Percentiles rank a stretch among this genome's conserved stretches.
phyloP scores from a whole-genome alignment of 2,888 invertebrate genomes.

The Rhagophthalmus giganteus region DNA sequence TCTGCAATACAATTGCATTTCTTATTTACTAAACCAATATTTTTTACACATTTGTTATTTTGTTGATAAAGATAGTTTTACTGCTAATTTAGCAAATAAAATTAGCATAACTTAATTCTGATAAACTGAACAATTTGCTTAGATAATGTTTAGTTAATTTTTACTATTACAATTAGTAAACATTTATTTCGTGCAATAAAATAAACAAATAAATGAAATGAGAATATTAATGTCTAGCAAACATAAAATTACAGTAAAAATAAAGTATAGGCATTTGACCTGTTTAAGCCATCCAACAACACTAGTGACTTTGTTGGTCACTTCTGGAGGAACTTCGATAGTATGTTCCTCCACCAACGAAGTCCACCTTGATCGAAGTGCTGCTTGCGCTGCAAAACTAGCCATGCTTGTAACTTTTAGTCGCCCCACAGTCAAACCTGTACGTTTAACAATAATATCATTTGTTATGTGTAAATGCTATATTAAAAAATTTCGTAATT shows the following conservation, averaged over 20 bases:
- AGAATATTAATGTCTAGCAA: background rate
- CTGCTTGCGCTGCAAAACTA: constrained; percentile 71
- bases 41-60: no score
- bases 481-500: no score
- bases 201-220: constrained; percentile 4
- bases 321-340: constrained; percentile 66
- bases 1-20: no score
- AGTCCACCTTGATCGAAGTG: constrained; percentile 72
- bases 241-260: background rate
- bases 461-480: background rate
- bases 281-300: constrained; percentile 84
- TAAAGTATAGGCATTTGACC: constrained; percentile 51
- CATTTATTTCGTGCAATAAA: background rate
- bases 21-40: no score
- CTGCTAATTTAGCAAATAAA: no score
- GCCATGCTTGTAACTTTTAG: constrained; percentile 58
- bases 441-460: background rate
- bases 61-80: no score
- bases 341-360: constrained; percentile 72
- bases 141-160: no score
- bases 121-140: no score
- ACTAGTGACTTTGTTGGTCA: constrained; percentile 72
- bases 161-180: background rate
- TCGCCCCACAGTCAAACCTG: constrained; percentile 16
- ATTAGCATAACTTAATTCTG: no score